Conservation (phyloP, 2,113 vertebrate species). For the Ariopsis seemanni region DNA sequence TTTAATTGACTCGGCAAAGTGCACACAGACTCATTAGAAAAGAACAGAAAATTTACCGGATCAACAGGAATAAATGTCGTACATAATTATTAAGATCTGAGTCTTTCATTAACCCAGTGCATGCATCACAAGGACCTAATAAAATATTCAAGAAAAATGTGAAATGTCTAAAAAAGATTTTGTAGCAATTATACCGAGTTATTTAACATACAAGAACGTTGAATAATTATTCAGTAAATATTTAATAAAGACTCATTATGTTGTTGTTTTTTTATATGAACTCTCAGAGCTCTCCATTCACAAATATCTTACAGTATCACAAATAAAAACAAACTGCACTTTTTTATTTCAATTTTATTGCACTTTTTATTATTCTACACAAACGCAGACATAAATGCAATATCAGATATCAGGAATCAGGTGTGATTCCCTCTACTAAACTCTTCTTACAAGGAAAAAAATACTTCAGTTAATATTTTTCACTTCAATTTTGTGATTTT, state of each 20-base stretch:
- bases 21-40: no score
- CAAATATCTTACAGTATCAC: neutral
- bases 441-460: neutral
- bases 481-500: neutral
- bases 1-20: constrained; percentile 4
- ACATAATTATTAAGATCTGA: neutral
- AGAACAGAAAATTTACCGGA: neutral
- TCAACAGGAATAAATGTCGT: neutral
- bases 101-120: neutral
- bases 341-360: neutral
- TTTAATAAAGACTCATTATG: neutral
- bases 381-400: neutral
- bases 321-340: neutral
- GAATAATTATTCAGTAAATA: neutral
- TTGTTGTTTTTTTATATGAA: neutral
- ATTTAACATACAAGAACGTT: neutral
- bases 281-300: neutral
- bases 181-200: neutral
- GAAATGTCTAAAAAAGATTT: neutral
- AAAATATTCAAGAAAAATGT: neutral
- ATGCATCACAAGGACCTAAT: neutral
- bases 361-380: neutral
- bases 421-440: neutral
- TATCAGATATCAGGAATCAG: neutral
- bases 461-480: neutral